Conservation (phyloP, 2,888 invertebrate species). For the Mongoloraphidia duomilia region DNA sequence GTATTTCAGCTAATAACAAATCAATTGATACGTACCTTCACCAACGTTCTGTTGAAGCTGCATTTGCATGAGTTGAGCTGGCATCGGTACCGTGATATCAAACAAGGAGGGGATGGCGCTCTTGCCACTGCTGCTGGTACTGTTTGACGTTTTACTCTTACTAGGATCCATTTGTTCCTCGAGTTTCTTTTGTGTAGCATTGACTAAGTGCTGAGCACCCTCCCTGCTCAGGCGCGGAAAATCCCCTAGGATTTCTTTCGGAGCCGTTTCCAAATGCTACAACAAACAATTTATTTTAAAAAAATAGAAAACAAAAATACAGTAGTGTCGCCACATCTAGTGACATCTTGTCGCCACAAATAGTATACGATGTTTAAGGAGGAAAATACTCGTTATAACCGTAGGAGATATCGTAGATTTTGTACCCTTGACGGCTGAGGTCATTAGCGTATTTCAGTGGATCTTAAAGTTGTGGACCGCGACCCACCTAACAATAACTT, state of each 20-base stretch:
- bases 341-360: neutral
- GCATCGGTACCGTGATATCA: constrained; percentile 25
- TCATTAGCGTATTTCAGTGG: too few species aligned
- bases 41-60: neutral
- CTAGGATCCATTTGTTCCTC: constrained; percentile 28
- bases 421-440: too few species aligned
- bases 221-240: constrained; percentile 72
- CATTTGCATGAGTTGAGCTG: constrained; percentile 18
- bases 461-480: too few species aligned
- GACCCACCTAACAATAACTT: too few species aligned
- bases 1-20: neutral
- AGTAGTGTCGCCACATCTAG: neutral
- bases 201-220: constrained; percentile 43
- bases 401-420: too few species aligned
- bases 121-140: constrained; percentile 13
- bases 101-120: constrained; percentile 25
- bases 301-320: too few species aligned
- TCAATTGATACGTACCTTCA: neutral
- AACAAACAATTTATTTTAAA: constrained; percentile 28
- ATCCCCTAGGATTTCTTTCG: constrained; percentile 82
- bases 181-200: constrained; percentile 33
- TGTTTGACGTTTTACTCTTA: constrained; percentile 15
- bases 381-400: too few species aligned
- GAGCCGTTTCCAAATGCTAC: constrained; percentile 77
- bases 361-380: too few species aligned